Evolutionary conservation across 2,888 invertebrate genomes (phyloP).

Genomic region (Dilophus febrilis): DNA sequence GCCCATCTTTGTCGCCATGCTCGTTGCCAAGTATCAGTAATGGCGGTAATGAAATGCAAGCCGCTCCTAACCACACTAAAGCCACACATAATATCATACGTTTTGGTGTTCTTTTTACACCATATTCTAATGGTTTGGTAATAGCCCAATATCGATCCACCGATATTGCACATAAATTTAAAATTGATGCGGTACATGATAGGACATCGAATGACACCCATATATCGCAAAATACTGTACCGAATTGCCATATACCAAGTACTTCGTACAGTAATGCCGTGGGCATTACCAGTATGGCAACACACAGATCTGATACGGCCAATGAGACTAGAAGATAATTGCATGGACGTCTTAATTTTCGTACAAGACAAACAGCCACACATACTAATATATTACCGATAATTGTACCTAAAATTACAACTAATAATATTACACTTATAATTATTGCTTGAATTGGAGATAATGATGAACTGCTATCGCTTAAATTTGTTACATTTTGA

Average conservation of each 20-base stretch:
- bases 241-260: conserved; percentile 85
- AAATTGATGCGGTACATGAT: conserved; percentile 95
- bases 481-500: not conserved
- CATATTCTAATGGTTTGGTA: conserved; percentile 86
- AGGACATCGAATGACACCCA: conserved; percentile 97
- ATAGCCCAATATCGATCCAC: conserved; percentile 89
- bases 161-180: conserved; percentile 95
- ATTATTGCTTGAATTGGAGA: conserved; percentile 38
- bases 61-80: conserved; percentile 84
- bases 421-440: conserved; percentile 52
- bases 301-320: conserved; percentile 91
- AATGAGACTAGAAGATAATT: conserved; percentile 86
- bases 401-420: conserved; percentile 63
- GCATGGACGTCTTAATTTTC: conserved; percentile 75
- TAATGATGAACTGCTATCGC: conserved; percentile 3
- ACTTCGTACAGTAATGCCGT: conserved; percentile 91
- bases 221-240: conserved; percentile 76
- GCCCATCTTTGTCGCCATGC: conserved; percentile 41
- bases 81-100: conserved; percentile 83
- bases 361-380: conserved; percentile 85
- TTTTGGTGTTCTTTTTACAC: conserved; percentile 81
- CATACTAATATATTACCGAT: conserved; percentile 87
- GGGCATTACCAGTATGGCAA: conserved; percentile 92
- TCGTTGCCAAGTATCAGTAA: conserved; percentile 78
- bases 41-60: conserved; percentile 85